A percentile compares a stretch with the other conserved stretches of the same genome.
Conservation (phyloP, 2,797 vertebrate genomes). For the Vespertilio murinus region DNA sequence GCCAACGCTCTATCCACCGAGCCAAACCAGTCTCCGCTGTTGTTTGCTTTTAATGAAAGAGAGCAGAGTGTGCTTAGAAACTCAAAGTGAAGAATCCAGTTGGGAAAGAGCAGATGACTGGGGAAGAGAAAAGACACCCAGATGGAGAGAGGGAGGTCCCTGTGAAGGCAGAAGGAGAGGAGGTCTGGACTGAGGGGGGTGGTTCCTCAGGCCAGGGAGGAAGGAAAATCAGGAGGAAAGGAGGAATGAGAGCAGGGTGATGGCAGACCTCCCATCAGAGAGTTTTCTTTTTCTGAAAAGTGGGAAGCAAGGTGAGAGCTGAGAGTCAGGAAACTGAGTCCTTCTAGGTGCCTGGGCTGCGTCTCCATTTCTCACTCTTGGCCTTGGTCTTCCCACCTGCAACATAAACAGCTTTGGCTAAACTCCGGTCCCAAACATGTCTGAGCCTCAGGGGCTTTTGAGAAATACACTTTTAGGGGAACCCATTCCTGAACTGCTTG, state of each 20-base stretch:
- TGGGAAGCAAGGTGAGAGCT: background rate
- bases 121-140: background rate
- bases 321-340: background rate
- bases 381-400: background rate
- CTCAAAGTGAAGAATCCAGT: background rate
- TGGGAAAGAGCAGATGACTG: background rate
- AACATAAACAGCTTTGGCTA: background rate
- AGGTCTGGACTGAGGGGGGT: background rate
- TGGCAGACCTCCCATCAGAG: background rate
- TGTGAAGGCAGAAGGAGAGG: background rate
- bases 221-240: background rate
- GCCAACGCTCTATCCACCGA: no score
- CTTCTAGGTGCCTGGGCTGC: rapidly evolving
- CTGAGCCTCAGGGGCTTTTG: background rate
- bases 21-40: background rate
- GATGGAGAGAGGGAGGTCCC: background rate
- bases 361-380: background rate
- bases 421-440: background rate
- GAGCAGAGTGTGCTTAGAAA: background rate
- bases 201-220: background rate
- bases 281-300: background rate
- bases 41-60: background rate
- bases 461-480: background rate
- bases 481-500: no score
- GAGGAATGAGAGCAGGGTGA: background rate